Evolutionary conservation across 2,888 invertebrate genomes (phyloP), one percentile per base, ranked within the genome.

Genomic region (Aleiodes alternator): DNA sequence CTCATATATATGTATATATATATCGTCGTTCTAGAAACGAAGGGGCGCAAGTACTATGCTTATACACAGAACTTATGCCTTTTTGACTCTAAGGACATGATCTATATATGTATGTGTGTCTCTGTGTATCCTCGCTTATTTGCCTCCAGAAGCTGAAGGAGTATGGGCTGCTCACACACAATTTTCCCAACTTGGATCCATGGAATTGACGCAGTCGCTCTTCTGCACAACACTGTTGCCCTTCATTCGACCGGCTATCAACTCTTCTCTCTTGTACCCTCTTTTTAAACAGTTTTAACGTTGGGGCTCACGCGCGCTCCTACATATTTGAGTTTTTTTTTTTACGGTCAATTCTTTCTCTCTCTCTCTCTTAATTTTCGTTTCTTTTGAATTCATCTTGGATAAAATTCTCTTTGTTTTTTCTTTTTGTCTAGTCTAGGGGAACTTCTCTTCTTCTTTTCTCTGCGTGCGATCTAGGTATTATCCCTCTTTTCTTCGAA

Each of bases 171-270:
- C 31, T 31, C 9, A 34, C 34, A 12, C 64, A 64, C 38, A 38
- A 34, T 38, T 14, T n/a, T 6, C 31, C 12, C 31, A 12, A 23
- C 12, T 75, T 72, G 76, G 78, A 77, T 79, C 75, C 73, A 76
- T 78, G 76, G 76, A 72, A 76, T 77, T 75, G 73, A 80, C 80
- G 80, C 78, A 79, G 79, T 73, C 79, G 79, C 78, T 38, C 14
- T 61, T 38, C 14, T 61, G 38, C 1, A 43, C 4, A 14, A 29
- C 38, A 75, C 64, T 74, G 69, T 72, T 74, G 51, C 75, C 72
- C 70, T 66, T 43, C 43, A 75, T 61, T 76, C 73, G 76, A 59
- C 61, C 50, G 66, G 66, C 72, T 75, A 77, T 59, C 50, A 48
- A 59, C 9, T 29, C 23, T 23, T 23, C 23, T 29, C 16, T 16